phyloP scores from a whole-genome alignment of 2,113 vertebrate genomes.

The Malaclemys terrapin region DNA sequence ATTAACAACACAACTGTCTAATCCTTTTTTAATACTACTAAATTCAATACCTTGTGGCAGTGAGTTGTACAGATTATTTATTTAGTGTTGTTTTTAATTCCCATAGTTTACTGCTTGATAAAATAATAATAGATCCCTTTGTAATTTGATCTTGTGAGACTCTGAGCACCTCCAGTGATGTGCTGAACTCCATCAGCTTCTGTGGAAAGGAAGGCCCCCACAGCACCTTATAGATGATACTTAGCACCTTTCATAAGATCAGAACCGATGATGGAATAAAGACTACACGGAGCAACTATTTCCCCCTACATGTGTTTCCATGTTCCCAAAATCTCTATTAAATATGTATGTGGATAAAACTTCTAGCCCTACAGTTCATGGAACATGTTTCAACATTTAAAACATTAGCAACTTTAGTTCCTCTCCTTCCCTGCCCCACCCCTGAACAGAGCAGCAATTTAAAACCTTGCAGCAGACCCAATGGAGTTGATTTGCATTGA shows the following conservation, averaged over 20 bases:
- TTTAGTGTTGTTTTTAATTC: slow-evolving; percentile 41
- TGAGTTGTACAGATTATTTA: slow-evolving; percentile 46
- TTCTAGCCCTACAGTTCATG: neutral
- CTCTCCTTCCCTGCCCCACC: neutral
- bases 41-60: slow-evolving; percentile 48
- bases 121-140: slow-evolving; percentile 26
- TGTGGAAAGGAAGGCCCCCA: neutral
- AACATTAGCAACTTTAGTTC: slow-evolving; percentile 35
- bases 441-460: slow-evolving; percentile 52
- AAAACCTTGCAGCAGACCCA: slow-evolving; percentile 37
- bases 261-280: neutral
- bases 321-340: neutral
- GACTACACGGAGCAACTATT: neutral
- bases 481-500: slow-evolving; percentile 51
- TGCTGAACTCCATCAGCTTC: neutral
- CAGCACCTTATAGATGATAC: neutral
- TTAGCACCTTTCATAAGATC: neutral
- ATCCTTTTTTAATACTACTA: slow-evolving; percentile 61
- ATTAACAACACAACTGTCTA: neutral
- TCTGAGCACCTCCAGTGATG: slow-evolving; percentile 15
- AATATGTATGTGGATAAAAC: neutral
- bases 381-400: slow-evolving; percentile 39
- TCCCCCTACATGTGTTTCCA: neutral
- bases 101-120: slow-evolving; percentile 33
- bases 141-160: slow-evolving; percentile 21